phyloP scores from a whole-genome alignment of 2,797 vertebrate genomes.

The Parambassis ranga region DNA sequence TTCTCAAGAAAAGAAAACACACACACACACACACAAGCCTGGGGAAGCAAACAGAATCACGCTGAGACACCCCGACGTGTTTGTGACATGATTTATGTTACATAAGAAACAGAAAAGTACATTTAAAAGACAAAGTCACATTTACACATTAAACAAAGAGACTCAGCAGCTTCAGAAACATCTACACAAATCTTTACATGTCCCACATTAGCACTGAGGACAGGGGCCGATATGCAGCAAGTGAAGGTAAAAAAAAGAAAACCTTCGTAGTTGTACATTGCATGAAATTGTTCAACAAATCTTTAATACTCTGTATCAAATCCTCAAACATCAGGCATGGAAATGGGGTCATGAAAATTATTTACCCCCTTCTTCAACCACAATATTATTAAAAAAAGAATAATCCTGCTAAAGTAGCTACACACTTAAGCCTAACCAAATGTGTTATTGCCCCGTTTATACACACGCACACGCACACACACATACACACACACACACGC shows the following conservation, averaged over 20 bases:
- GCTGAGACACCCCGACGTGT: conserved; percentile 5
- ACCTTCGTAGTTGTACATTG: conserved; percentile 18
- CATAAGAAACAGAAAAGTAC: conserved; percentile 33
- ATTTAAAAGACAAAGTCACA: conserved; percentile 39
- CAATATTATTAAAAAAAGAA: conserved; percentile 25
- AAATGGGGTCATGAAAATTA: conserved; percentile 42
- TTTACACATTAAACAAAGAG: conserved; percentile 24
- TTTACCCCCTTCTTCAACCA: conserved; percentile 13
- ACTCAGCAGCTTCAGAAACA: conserved; percentile 22
- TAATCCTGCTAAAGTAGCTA: conserved; percentile 22
- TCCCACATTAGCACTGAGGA: conserved; percentile 8
- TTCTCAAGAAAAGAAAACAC: conserved; percentile 4
- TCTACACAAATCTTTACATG: background rate
- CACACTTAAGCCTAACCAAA: conserved; percentile 14
- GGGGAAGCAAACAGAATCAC: background rate
- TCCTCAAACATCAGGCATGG: conserved; percentile 39
- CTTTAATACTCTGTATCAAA: conserved; percentile 44
- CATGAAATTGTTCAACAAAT: conserved; percentile 48
- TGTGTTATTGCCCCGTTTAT: conserved; percentile 15
- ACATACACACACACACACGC: too few relatives aligned
- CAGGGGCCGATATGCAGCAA: background rate
- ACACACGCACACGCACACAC: too few relatives aligned
- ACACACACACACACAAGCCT: conserved; percentile 1
- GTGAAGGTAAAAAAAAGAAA: conserved; percentile 21
- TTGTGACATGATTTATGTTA: conserved; percentile 48